Conservation (phyloP, 2,888 invertebrate species). For the Amphipyra tragopoginis region DNA sequence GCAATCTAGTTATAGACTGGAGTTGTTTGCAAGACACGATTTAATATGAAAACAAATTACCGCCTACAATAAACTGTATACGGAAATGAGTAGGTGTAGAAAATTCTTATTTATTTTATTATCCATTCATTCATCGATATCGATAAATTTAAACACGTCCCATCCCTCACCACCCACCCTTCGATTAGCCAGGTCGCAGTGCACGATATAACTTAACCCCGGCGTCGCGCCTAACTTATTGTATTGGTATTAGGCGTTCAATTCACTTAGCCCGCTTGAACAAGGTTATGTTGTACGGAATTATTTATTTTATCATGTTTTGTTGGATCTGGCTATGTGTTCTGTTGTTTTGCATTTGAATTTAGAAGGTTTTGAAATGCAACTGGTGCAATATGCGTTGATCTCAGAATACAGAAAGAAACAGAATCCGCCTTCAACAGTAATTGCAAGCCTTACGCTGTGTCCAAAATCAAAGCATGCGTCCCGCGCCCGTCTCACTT, state of each 20-base stretch:
- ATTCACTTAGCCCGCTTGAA: slow-evolving; percentile 54
- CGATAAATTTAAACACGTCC: slow-evolving; percentile 40
- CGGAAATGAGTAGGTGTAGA: slow-evolving; percentile 16
- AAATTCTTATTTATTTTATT: slow-evolving; percentile 19
- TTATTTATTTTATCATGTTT: slow-evolving; percentile 50
- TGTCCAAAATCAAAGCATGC: too few relatives aligned
- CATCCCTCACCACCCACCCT: slow-evolving; percentile 74
- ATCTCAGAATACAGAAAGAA: too few relatives aligned
- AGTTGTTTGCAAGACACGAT: neutral
- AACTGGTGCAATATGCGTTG: too few relatives aligned
- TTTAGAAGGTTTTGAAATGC: too few relatives aligned
- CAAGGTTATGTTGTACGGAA: slow-evolving; percentile 36
- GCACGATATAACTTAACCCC: slow-evolving; percentile 81
- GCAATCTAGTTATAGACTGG: slow-evolving; percentile 17
- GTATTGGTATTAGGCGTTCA: slow-evolving; percentile 65
- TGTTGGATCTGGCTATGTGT: neutral
- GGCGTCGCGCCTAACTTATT: slow-evolving; percentile 71
- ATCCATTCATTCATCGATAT: slow-evolving; percentile 62
- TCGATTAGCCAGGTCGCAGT: slow-evolving; percentile 83
- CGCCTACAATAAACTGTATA: slow-evolving; percentile 36
- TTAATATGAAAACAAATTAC: slow-evolving; percentile 19
- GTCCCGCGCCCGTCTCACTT: too few relatives aligned
- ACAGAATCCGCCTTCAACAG: too few relatives aligned
- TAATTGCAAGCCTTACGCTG: too few relatives aligned
- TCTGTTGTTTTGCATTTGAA: neutral